A percentile compares a stretch with the other conserved stretches of the same genome.
Evolutionary conservation across 1,140 invertebrate genomes (phyloP).

Genomic region (Zaprionus kolodkinae): DNA sequence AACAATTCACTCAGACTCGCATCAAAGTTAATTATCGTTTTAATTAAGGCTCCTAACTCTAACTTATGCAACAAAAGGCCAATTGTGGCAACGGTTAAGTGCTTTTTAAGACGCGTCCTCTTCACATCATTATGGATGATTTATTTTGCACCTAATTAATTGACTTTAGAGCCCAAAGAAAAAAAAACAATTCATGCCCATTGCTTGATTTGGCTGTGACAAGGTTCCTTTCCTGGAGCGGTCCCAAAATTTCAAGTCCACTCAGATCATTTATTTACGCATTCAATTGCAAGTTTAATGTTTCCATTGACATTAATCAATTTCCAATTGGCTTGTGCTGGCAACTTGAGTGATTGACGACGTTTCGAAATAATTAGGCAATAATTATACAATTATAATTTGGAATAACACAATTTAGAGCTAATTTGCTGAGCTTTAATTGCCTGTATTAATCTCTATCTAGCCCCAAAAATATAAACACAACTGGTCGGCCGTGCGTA

Average conservation of each 20-base stretch:
- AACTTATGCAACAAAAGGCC: slow-evolving; percentile 13
- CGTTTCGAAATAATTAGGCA: slow-evolving; percentile 45
- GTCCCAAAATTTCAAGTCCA: slow-evolving; percentile 8
- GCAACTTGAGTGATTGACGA: slow-evolving; percentile 36
- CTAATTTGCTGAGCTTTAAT: slow-evolving; percentile 6
- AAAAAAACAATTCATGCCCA: slow-evolving; percentile 7
- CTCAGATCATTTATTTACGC: slow-evolving; percentile 25
- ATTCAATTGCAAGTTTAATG: slow-evolving; percentile 56
- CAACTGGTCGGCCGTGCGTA: neutral
- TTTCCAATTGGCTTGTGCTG: slow-evolving; percentile 35
- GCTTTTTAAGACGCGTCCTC: neutral
- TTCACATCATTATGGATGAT: slow-evolving; percentile 53
- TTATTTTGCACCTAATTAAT: slow-evolving; percentile 62
- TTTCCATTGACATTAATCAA: slow-evolving; percentile 62
- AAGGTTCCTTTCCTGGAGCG: slow-evolving; percentile 2
- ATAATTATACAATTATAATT: slow-evolving; percentile 42
- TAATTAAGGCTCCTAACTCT: slow-evolving; percentile 39
- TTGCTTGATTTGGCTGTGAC: slow-evolving; percentile 27
- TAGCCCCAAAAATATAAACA: neutral
- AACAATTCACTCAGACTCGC: slow-evolving; percentile 25
- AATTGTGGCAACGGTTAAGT: slow-evolving; percentile 34
- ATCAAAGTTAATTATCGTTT: slow-evolving; percentile 55
- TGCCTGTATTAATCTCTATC: neutral
- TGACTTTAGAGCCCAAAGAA: slow-evolving; percentile 25
- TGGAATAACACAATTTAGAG: slow-evolving; percentile 11